Percentiles rank a stretch among this genome's conserved stretches.
Conservation (phyloP, 2,113 vertebrate genomes). For the Aix galericulata region DNA sequence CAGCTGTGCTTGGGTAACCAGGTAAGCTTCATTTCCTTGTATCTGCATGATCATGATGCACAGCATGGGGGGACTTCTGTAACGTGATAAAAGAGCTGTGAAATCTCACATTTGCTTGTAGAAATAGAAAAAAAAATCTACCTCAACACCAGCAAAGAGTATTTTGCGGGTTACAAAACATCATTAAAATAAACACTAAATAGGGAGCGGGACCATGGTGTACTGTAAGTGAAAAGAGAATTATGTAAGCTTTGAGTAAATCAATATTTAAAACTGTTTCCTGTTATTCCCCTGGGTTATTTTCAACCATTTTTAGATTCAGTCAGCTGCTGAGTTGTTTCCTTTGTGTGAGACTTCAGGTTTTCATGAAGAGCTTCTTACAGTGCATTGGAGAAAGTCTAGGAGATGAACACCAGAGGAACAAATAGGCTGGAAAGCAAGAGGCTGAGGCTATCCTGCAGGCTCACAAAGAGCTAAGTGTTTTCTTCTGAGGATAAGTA, state of each 20-base stretch:
- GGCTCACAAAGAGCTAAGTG: neutral
- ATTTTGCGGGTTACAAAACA: neutral
- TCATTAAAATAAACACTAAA: neutral
- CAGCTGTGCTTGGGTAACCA: conserved; percentile 52
- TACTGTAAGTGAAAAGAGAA: neutral
- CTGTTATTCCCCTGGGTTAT: conserved; percentile 38
- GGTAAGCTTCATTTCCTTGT: conserved; percentile 40
- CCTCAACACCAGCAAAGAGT: neutral
- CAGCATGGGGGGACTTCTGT: neutral
- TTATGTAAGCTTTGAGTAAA: neutral
- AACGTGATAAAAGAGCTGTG: neutral
- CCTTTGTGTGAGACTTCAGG: neutral
- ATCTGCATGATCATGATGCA: conserved; percentile 9
- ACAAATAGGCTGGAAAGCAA: neutral
- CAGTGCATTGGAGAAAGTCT: neutral
- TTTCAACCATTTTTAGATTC: conserved; percentile 5
- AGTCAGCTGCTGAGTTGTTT: conserved; percentile 21
- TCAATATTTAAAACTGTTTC: conserved; percentile 32
- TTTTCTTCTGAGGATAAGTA: neutral
- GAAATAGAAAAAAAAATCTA: neutral
- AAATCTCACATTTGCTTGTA: conserved; percentile 34
- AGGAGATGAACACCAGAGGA: neutral
- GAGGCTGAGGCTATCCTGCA: neutral
- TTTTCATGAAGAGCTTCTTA: conserved; percentile 9
- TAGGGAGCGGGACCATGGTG: neutral